Evolutionary conservation across 2,888 invertebrate species (phyloP), one percentile per base, ranked within the genome.

Genomic region (Drosophila yooni): DNA sequence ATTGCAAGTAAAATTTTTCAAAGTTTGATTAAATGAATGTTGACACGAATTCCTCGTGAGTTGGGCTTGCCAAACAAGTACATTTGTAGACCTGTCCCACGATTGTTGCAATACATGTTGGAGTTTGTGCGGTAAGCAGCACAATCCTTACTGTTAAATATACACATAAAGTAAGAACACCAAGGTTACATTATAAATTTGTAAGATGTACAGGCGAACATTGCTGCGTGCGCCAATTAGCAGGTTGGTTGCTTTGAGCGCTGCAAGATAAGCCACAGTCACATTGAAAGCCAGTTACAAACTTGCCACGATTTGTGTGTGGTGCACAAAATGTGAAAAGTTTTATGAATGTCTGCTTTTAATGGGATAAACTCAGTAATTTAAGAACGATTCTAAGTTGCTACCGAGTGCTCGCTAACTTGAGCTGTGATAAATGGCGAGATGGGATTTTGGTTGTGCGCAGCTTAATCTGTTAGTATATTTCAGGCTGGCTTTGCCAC

Each of bases 151-250:
- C 21, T 58, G 15, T n/a, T 27, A 5, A 27, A 60, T 34, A 56
- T 29, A 36, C 48, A 53, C 43, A 54, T 25, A 25, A 63, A 61
- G 69, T 52, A 58, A 59, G 33, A 59, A 57, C 61, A 34, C 29
- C 62, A 60, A 66, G 50, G 51, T 43, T 43, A 38, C 48, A 46
- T 46, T 48, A 56, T 65, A 36, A 27, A 66, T 62, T 53, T 48
- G 33, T 58, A 40, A 11, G 59, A 53, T 51, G 15, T 34, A 29
- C 21, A 59, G 8, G 25, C 2, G 3, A 48, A 18, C 15, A 31
- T 33, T 46, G 65, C 83, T 72, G 52, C 59, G 59, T 76, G 83
- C 52, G 57, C 74, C 79, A 82, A 82, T 81, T 83, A 82, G 84
- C 74, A 79, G 65, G 54, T 68, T 57, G 59, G 46, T 60, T 65